Evolutionary conservation across 1,140 invertebrate genomes (phyloP).

Genomic region (Drosophila virilis): DNA sequence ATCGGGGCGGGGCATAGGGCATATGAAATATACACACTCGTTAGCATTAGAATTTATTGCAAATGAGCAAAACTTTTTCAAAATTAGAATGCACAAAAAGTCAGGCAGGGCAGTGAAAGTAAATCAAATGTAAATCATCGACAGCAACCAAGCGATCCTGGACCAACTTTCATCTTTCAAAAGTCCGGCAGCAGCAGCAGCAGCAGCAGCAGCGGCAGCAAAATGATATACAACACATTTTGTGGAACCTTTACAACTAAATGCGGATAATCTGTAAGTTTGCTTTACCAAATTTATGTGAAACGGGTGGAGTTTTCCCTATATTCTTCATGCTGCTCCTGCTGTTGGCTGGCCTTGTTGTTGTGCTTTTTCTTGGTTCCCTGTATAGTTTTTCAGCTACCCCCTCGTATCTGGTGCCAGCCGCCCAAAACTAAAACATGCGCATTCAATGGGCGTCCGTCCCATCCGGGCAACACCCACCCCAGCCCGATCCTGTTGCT

Average conservation of each 20-base stretch:
- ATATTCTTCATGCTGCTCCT: constrained; percentile 23
- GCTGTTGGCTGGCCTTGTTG: constrained; percentile 50
- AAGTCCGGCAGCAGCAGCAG: constrained; percentile 30
- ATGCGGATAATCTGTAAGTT: constrained; percentile 84
- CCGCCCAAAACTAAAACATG: constrained; percentile 78
- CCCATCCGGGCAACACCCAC: constrained; percentile 35
- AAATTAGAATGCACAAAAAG: constrained; percentile 6
- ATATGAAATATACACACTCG: neutral
- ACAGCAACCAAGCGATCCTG: constrained; percentile 45
- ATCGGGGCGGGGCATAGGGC: constrained; percentile 20
- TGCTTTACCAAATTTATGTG: constrained; percentile 78
- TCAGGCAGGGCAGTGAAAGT: constrained; percentile 48
- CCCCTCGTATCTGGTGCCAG: constrained; percentile 43
- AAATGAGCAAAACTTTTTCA: constrained; percentile 53
- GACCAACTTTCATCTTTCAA: constrained; percentile 71
- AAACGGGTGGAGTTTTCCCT: constrained; percentile 71
- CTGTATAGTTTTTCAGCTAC: constrained; percentile 65
- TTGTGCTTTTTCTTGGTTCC: constrained; percentile 73
- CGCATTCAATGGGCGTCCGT: constrained; percentile 74
- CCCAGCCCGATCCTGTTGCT: constrained; percentile 38
- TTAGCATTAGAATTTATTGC: constrained; percentile 69
- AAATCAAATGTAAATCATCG: constrained; percentile 82
- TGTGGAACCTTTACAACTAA: constrained; percentile 82
- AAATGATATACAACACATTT: constrained; percentile 82
- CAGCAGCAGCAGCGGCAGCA: constrained; percentile 17